Conservation (phyloP, 92 coral and sea anemone species). For the Bergia sp. region DNA sequence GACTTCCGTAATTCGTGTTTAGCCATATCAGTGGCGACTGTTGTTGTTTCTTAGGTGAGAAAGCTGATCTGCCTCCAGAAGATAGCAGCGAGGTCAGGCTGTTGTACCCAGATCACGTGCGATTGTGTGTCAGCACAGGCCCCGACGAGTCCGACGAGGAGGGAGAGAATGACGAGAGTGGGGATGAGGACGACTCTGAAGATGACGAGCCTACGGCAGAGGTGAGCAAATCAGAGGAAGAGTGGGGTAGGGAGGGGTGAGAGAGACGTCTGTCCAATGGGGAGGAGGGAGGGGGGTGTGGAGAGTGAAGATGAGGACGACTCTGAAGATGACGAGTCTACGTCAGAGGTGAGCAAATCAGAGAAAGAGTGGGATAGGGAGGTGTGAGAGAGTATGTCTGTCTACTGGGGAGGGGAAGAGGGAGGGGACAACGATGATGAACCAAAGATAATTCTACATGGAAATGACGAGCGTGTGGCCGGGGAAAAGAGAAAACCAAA, state of each 20-base stretch:
- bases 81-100: constrained; percentile 81
- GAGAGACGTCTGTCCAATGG: too few species aligned
- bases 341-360: background rate
- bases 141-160: constrained; percentile 21
- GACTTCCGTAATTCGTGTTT: too few species aligned
- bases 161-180: background rate
- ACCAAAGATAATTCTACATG: too few species aligned
- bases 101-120: constrained; percentile 78
- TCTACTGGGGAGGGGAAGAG: background rate
- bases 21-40: background rate
- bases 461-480: too few species aligned
- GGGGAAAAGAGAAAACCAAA: too few species aligned
- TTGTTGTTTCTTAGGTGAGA: constrained; percentile 18
- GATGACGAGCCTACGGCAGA: background rate
- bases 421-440: too few species aligned
- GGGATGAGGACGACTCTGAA: constrained; percentile 2
- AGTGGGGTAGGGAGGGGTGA: background rate
- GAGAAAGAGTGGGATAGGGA: background rate
- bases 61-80: constrained; percentile 63
- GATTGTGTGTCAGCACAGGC: constrained; percentile 62
- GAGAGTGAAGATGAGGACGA: background rate
- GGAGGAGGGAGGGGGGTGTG: background rate
- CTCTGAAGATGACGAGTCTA: background rate
- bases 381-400: too few species aligned
- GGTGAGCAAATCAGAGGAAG: background rate